Base-by-base conservation (phyloP, 2,888 invertebrate genomes). In the Acanthosoma haemorrhoidale region DNA sequence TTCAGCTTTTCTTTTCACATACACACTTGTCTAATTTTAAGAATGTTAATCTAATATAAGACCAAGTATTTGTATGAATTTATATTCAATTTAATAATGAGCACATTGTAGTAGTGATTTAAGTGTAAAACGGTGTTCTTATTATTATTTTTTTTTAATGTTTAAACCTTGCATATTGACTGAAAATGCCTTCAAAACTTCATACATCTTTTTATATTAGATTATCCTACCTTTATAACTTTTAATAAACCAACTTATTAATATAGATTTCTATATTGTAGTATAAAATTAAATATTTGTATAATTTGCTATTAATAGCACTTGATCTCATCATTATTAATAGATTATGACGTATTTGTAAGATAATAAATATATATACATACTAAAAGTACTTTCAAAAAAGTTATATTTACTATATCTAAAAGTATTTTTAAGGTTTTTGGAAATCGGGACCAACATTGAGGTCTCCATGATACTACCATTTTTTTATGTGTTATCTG, bases 181-280 rank as follows among this genome's bases (percentile, higher is more conserved):
- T 67, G 67, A 67, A 43, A 67, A 67, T 67, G 67, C 67, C 67
- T 67, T 67, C 34, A 11, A 67, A 32, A 15, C 32, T 57, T 57
- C 67, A 32, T 13, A 21, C 29, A 41, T 39, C 34, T 59, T 51
- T 68, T 68, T 58, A 31, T 59, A 68, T 34, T 29, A 64, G 13
- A 59, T 15, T 16, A 29, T 68, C 21, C 15, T 68, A 59, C 36
- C 18, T 68, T 34, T 59, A 59, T 68, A 68, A 59, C 38, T 59
- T 38, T 29, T 32, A 34, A 58, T 29, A 59, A 36, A n/a, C n/a
- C 21, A 21, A 32, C 21, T 32, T 18, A 68, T 21, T 25, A 43
- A 59, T 59, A 68, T 59, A 68, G 41, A 59, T 68, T 59, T 68
- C 13, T 68, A 58, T 29, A 25, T 64, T 34, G 59, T 68, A 59